A percentile compares a stretch with the other conserved stretches of the same genome.
Evolutionary conservation across 2,888 invertebrate genomes (phyloP).

Genomic region (Torymus texanus): DNA sequence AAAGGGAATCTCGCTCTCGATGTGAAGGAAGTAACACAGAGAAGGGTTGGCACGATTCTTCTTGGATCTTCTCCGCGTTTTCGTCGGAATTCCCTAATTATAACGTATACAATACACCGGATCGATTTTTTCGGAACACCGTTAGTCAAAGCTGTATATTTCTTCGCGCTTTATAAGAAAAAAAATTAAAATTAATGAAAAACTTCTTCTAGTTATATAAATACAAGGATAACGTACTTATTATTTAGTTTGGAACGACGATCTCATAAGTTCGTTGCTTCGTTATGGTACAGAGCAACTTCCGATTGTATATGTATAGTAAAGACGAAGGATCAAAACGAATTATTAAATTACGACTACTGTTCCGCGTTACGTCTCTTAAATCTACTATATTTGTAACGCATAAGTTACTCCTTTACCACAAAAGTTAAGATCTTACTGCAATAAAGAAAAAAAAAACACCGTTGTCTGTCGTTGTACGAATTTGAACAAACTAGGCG

Average conservation of each 20-base stretch:
- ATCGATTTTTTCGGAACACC: slow-evolving; percentile 53
- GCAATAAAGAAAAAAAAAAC: slow-evolving; percentile 42
- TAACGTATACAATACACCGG: slow-evolving; percentile 51
- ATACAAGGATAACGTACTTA: slow-evolving; percentile 41
- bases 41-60: slow-evolving; percentile 47
- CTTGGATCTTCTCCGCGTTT: slow-evolving; percentile 52
- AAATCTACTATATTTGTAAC: slow-evolving; percentile 54
- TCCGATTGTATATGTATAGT: slow-evolving; percentile 35
- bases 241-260: slow-evolving; percentile 46
- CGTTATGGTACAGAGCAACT: slow-evolving; percentile 23
- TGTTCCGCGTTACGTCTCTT: slow-evolving; percentile 51
- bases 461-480: slow-evolving; percentile 38
- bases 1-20: slow-evolving; percentile 33
- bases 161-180: slow-evolving; percentile 57
- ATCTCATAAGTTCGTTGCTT: slow-evolving; percentile 44
- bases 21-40: slow-evolving; percentile 28
- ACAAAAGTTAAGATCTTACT: slow-evolving; percentile 37
- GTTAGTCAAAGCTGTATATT: slow-evolving; percentile 60
- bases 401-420: slow-evolving; percentile 47
- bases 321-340: slow-evolving; percentile 52
- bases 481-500: slow-evolving; percentile 43
- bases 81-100: slow-evolving; percentile 50
- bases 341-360: slow-evolving; percentile 55
- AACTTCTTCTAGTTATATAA: slow-evolving; percentile 54
- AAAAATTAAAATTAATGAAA: slow-evolving; percentile 47